Conservation (phyloP, 2,888 invertebrate genomes). For the Stenoptilia bipunctidactyla region DNA sequence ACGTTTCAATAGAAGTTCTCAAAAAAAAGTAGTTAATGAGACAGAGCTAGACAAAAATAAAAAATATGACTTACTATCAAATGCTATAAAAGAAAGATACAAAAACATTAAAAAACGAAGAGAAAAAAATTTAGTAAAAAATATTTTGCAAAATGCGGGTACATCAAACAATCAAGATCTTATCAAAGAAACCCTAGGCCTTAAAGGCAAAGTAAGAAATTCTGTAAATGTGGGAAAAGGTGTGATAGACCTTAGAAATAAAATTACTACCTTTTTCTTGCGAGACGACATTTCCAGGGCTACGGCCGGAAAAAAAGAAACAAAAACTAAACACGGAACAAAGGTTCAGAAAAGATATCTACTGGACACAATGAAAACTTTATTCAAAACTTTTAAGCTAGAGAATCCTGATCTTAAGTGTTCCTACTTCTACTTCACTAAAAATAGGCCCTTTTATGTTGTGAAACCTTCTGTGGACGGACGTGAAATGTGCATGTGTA, state of each 20-base stretch:
- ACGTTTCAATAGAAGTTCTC: conserved; percentile 8
- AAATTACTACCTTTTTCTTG: conserved; percentile 11
- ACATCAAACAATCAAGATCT: conserved; percentile 4
- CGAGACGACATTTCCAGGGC: conserved; percentile 17
- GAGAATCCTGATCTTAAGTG: conserved; percentile 14
- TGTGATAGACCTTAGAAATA: conserved; percentile 5
- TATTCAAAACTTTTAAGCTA: conserved; percentile 12
- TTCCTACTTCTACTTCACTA: conserved; percentile 16
- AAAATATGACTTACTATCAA: conserved; percentile 7
- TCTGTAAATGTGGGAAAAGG: neutral
- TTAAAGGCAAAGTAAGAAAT: conserved; percentile 3
- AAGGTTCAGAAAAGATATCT: conserved; percentile 16
- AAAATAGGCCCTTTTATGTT: conserved; percentile 15
- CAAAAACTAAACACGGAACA: conserved; percentile 8
- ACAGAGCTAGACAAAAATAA: neutral
- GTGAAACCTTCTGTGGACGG: conserved; percentile 12
- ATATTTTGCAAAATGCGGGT: conserved; percentile 8
- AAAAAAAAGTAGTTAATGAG: conserved; percentile 1
- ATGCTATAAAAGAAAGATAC: conserved; percentile 12
- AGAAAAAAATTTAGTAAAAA: conserved; percentile 6
- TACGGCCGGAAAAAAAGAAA: conserved; percentile 18
- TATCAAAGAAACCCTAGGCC: conserved; percentile 5
- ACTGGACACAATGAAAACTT: conserved; percentile 14
- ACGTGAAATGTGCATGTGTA: conserved; percentile 17
- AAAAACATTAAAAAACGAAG: conserved; percentile 8